Evolutionary conservation across 2,797 vertebrate genomes (phyloP).

Genomic region (Eulemur rubriventer): DNA sequence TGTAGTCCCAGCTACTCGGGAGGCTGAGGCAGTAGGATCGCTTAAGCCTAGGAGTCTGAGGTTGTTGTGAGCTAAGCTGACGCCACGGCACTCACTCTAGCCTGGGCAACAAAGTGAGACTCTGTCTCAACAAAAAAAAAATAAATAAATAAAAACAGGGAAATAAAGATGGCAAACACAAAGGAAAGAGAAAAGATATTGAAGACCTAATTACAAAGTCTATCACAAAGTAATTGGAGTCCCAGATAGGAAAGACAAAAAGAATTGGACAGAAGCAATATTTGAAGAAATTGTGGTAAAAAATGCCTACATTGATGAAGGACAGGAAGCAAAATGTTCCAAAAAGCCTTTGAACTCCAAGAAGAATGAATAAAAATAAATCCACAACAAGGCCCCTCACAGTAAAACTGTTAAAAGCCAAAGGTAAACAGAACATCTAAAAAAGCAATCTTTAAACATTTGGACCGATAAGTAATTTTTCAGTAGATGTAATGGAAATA

Average conservation of each 20-base stretch:
- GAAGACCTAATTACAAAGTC: not conserved
- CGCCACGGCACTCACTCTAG: no score
- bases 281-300: not conserved
- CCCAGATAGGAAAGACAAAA: not conserved
- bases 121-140: no score
- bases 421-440: slow-evolving; percentile 10
- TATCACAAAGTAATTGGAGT: not conserved
- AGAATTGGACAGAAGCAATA: not conserved
- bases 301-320: not conserved
- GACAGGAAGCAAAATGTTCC: not conserved
- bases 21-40: no score
- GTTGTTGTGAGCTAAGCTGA: no score
- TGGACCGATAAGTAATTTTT: not conserved
- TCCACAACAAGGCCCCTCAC: not conserved
- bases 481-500: not conserved
- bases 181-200: not conserved
- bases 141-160: no score
- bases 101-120: no score
- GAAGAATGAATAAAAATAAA: slow-evolving; percentile 4
- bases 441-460: not conserved
- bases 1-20: no score
- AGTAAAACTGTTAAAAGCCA: not conserved
- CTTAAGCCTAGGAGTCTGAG: no score
- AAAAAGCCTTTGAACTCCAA: not conserved
- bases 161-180: not conserved